A percentile compares a stretch with the other conserved stretches of the same genome.
Conservation (phyloP, 2,113 vertebrate species). For the Procavia capensis region DNA sequence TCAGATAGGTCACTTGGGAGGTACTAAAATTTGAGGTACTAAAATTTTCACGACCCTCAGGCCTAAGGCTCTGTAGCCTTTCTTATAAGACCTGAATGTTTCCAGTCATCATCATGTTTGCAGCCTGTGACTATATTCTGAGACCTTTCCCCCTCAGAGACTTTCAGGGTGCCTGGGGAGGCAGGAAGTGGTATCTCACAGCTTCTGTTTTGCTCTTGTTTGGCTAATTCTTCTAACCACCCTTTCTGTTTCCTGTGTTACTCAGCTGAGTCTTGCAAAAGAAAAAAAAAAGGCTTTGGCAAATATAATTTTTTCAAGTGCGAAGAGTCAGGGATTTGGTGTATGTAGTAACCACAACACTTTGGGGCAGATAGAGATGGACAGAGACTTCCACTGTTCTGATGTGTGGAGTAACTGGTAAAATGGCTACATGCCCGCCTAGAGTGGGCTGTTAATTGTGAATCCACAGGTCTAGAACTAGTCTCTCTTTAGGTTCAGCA, state of each 20-base stretch:
- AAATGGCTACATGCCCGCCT: not conserved
- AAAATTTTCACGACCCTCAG: conserved; percentile 1
- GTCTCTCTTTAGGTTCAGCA: not conserved
- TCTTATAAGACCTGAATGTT: fast-evolving
- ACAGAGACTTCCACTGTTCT: conserved; percentile 52
- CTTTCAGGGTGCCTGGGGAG: conserved; percentile 29
- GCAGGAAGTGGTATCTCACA: conserved; percentile 70
- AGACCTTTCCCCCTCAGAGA: not conserved
- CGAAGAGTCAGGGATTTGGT: conserved; percentile 49
- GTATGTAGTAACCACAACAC: not conserved
- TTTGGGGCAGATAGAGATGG: conserved; percentile 36
- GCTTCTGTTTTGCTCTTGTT: conserved; percentile 71
- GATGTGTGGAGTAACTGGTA: not conserved
- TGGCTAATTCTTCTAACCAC: conserved; percentile 65
- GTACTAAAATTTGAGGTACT: not conserved
- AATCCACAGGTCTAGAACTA: not conserved
- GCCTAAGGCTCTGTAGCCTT: not conserved
- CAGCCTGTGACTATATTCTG: not conserved
- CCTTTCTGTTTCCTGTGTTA: conserved; percentile 77
- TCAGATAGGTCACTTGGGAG: not conserved
- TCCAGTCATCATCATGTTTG: not conserved
- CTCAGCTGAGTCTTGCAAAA: conserved; percentile 72
- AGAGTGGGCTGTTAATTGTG: not conserved
- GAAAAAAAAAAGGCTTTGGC: conserved; percentile 57
- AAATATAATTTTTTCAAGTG: conserved; percentile 71